Evolutionary conservation across 2,113 vertebrate genomes (phyloP).

Genomic region (Pycnonotus jocosus): DNA sequence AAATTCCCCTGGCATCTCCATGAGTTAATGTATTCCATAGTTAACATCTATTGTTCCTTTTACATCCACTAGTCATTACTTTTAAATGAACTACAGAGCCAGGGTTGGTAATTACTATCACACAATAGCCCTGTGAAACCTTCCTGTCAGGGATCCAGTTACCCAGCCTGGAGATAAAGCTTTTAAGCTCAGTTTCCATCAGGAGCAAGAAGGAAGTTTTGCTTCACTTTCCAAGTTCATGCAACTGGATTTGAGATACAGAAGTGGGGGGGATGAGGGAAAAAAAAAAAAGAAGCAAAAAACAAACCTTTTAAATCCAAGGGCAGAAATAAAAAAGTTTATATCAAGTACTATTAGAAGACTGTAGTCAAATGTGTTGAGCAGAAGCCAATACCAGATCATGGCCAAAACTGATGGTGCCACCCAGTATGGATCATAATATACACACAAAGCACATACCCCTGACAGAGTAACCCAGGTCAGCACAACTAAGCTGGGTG

Average conservation of each 20-base stretch:
- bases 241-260: background rate
- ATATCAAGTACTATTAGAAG: background rate
- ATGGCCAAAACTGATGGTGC: background rate
- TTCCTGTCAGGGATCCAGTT: background rate
- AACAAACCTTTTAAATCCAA: background rate
- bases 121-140: background rate
- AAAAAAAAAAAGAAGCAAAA: background rate
- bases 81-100: slow-evolving; percentile 33
- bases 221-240: background rate
- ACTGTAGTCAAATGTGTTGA: background rate
- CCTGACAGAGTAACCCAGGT: background rate
- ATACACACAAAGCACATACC: background rate
- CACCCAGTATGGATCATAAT: background rate
- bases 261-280: rapidly evolving
- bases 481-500: background rate
- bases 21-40: slow-evolving; percentile 29
- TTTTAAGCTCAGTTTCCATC: background rate
- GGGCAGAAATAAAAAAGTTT: background rate
- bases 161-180: background rate
- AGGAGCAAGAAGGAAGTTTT: background rate
- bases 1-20: background rate
- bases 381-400: background rate
- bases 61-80: slow-evolving; percentile 38
- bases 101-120: slow-evolving; percentile 16
- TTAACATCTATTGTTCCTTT: slow-evolving; percentile 32